Evolutionary conservation across 2,113 vertebrate species (phyloP).

Genomic region (Hemicordylus capensis): DNA sequence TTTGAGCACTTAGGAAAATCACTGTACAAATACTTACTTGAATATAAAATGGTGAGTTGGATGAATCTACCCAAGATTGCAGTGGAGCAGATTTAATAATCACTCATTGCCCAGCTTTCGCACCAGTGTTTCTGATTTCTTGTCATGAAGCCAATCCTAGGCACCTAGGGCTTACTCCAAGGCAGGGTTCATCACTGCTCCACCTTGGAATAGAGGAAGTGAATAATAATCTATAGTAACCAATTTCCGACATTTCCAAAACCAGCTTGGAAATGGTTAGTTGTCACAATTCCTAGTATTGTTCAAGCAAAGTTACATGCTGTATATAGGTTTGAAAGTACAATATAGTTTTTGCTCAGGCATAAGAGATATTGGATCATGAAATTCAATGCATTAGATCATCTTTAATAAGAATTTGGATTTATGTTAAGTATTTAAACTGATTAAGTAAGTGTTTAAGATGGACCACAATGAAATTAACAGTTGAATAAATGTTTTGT

Average conservation of each 20-base stretch:
- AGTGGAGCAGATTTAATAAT: not conserved
- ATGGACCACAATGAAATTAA: conserved; percentile 45
- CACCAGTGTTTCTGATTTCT: not conserved
- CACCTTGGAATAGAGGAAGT: not conserved
- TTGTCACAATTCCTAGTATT: conserved; percentile 37
- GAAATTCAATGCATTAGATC: conserved; percentile 37
- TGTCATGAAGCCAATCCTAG: not conserved
- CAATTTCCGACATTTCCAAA: not conserved
- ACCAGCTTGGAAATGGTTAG: not conserved
- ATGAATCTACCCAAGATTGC: not conserved
- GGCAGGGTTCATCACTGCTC: not conserved
- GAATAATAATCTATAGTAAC: no score
- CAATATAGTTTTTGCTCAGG: conserved; percentile 45
- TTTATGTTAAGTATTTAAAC: no score
- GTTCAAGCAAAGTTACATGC: not conserved
- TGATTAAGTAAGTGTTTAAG: no score
- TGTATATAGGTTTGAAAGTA: conserved; percentile 51
- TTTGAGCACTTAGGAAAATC: not conserved
- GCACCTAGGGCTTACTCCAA: not conserved
- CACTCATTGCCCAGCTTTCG: not conserved
- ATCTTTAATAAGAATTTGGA: no score
- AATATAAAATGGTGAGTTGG: not conserved
- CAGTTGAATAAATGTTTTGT: conserved; percentile 53
- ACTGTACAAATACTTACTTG: not conserved
- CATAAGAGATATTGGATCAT: conserved; percentile 52